phyloP scores from a whole-genome alignment of 2,797 vertebrate genomes.

The Clamator glandarius region DNA sequence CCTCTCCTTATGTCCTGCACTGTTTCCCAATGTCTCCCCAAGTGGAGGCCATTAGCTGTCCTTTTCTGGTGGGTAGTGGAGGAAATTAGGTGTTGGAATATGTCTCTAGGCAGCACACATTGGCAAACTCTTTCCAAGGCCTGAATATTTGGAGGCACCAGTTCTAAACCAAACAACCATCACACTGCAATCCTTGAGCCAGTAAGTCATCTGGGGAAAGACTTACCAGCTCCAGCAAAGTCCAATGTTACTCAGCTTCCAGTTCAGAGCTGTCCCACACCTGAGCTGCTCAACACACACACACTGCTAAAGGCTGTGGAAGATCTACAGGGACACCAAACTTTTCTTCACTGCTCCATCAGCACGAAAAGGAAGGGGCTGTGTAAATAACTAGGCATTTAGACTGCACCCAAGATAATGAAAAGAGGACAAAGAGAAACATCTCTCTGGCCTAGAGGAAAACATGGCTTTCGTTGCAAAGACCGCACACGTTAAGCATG shows the following conservation, averaged over 20 bases:
- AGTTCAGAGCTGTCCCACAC: neutral
- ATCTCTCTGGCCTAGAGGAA: neutral
- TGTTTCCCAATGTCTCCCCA: no score
- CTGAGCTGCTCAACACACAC: neutral
- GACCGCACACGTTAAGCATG: slow-evolving; percentile 9
- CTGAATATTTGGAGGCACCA: neutral
- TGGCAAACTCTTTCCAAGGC: neutral
- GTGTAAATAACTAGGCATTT: neutral
- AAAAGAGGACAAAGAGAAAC: neutral
- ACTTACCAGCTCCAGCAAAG: neutral
- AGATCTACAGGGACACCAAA: neutral
- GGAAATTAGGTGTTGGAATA: neutral
- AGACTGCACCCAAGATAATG: neutral
- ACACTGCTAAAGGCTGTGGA: neutral
- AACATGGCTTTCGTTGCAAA: slow-evolving; percentile 4
- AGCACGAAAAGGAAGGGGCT: neutral
- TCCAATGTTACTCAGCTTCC: neutral
- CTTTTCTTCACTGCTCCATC: neutral
- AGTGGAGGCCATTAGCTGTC: neutral
- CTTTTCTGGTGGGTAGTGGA: neutral
- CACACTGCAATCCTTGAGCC: neutral
- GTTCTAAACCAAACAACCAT: neutral
- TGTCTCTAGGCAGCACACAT: neutral
- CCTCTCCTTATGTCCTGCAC: neutral
- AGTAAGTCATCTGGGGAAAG: neutral